Base-by-base conservation (phyloP, 2,113 vertebrate genomes). In the Pedionomus torquatus region DNA sequence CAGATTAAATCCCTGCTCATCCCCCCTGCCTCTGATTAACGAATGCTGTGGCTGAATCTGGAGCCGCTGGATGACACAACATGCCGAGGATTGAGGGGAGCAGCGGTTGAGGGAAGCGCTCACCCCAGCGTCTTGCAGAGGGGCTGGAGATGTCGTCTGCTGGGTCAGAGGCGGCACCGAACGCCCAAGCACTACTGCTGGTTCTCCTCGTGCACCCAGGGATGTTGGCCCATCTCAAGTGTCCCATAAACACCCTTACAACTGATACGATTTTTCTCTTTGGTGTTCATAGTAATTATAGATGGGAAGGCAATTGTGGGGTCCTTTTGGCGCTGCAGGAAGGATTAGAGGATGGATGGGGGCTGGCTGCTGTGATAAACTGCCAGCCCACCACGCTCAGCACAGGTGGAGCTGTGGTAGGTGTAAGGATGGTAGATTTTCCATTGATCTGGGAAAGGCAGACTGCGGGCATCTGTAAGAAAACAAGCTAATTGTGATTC, bases 51-150 rank as follows among this genome's bases (percentile, higher is more conserved):
- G 43, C 23, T 13, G 19, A 10, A 48, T 17, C 19, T 18, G 11
- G 44, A 37, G 41, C 20, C 57, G 10, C 12, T 0, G 46, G 25
- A 9, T 26, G 25, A 12, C 35, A 14, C 5, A n/a, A 17, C 4
- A 26, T 0, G 3, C 7, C 0, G 1, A 39, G 51, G 6, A 5
- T 4, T 1, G 0, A 0, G 39, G 7, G 80, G 8, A 10, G 70
- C 35, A 9, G 31, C 8, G 4, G 35, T 30, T 4, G 23, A 13
- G 35, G 41, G 10, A 5, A 65, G 6, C 4, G 0, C 18, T 55
- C 35, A 30, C 16, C 31, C 31, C 28, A 4, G 17, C 6, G 0
- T 1, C 43, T 17, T 9, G 12, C 35, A 21, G 26, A 11, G 31
- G 21, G 18, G 17, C 18, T 49, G 1, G 0, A 30, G n/a, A 21